A percentile compares a stretch with the other conserved stretches of the same genome.
These are phyloP conservation scores for Arctocebus calabarensis DNA, from an alignment of 2,797 vertebrate species.

Conservation along the genomic window DNA sequence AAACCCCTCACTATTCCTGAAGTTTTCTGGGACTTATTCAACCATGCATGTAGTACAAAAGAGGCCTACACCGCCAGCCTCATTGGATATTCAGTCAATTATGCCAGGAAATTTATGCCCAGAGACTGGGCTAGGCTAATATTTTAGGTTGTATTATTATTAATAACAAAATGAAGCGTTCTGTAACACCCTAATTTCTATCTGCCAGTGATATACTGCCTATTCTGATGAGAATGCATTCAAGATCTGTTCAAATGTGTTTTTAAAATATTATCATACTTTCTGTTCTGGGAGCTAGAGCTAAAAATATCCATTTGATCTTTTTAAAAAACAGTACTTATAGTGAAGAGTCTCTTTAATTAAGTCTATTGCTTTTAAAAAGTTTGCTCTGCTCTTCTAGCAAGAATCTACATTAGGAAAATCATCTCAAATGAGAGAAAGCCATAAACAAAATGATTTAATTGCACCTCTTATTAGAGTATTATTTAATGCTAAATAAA, in stretches of 20 bases:
- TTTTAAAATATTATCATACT: background rate
- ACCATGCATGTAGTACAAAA: background rate
- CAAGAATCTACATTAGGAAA: background rate
- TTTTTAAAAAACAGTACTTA: background rate
- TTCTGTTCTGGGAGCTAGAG: background rate
- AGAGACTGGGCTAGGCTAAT: background rate
- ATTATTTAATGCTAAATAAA: conserved; percentile 9
- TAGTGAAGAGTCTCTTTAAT: background rate
- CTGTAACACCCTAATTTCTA: background rate
- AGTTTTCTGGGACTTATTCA: background rate
- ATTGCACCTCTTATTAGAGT: background rate
- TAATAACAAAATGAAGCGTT: background rate
- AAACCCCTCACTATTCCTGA: background rate
- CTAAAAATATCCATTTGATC: background rate
- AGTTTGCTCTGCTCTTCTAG: background rate
- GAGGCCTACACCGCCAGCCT: background rate
- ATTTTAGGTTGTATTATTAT: background rate
- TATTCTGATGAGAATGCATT: background rate
- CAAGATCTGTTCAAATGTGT: background rate
- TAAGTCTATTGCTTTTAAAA: conserved; percentile 3
- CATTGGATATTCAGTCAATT: background rate
- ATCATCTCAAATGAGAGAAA: background rate
- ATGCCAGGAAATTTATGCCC: background rate
- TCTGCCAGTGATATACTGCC: background rate
- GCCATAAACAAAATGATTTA: conserved; percentile 16